Conservation (phyloP, 1,140 invertebrate species). For the Dinoponera quadriceps region DNA sequence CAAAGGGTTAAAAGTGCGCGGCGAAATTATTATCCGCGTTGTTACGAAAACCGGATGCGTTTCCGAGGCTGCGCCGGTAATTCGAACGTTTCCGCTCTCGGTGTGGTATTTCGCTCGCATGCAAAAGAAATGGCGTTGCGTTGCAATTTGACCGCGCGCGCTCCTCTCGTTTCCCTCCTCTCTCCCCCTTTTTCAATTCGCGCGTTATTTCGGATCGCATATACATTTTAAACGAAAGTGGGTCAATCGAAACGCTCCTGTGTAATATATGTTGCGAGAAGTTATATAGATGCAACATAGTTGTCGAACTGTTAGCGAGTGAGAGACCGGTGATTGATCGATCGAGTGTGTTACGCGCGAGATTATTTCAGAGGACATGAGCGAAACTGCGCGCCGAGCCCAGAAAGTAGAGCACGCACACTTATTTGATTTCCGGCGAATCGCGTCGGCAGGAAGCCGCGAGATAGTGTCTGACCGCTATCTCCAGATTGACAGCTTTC, state of each 20-base stretch:
- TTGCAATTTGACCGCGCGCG: too few relatives aligned
- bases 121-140: neutral
- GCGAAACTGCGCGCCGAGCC: too few relatives aligned
- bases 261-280: neutral
- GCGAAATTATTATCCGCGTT: constrained; percentile 19
- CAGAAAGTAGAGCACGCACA: neutral
- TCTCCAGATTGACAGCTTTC: too few relatives aligned
- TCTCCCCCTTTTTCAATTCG: neutral
- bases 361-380: neutral
- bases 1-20: constrained; percentile 38
- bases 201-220: neutral
- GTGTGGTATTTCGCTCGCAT: constrained; percentile 1
- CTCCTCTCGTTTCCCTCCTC: too few relatives aligned
- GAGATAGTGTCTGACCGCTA: neutral
- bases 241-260: constrained; percentile 2
- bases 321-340: constrained; percentile 11
- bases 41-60: neutral
- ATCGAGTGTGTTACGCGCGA: neutral
- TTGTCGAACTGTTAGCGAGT: constrained; percentile 1
- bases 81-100: neutral
- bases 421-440: neutral
- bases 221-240: constrained; percentile 30
- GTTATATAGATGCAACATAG: constrained; percentile 9
- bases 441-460: neutral
- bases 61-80: constrained; percentile 23